These are phyloP conservation scores for Dinothrombium tinctorium DNA, from an alignment of 1,140 invertebrate species.

Conservation along the genomic window DNA sequence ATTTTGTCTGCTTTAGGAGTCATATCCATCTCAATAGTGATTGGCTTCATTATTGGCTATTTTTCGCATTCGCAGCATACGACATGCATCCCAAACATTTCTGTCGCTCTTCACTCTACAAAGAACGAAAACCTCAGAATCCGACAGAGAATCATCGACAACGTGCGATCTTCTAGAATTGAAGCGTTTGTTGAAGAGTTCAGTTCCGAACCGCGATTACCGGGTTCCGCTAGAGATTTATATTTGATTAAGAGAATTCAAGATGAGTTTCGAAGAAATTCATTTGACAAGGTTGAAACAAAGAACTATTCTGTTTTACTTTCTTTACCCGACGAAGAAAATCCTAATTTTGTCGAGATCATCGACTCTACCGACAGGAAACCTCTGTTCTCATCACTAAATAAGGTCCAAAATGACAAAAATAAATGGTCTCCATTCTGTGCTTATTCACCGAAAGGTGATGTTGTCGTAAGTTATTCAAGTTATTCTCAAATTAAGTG, in stretches of 20 bases:
- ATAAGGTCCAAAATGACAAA: background rate
- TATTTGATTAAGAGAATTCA: slow-evolving; percentile 13
- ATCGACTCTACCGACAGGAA: slow-evolving; percentile 8
- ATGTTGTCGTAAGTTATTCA: slow-evolving; percentile 3
- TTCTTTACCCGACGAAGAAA: slow-evolving; percentile 13
- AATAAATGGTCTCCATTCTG: slow-evolving; percentile 6
- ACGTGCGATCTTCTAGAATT: slow-evolving; percentile 12
- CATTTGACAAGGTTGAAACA: slow-evolving; percentile 13
- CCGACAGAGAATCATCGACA: slow-evolving; percentile 12
- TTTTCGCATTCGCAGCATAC: slow-evolving; percentile 15
- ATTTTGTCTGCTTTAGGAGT: slow-evolving; percentile 11
- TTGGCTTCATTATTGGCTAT: slow-evolving; percentile 16
- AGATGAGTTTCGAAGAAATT: slow-evolving; percentile 13
- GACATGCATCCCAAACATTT: slow-evolving; percentile 12
- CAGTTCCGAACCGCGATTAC: slow-evolving; percentile 12
- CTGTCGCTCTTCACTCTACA: slow-evolving; percentile 14
- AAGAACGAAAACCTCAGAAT: slow-evolving; percentile 15
- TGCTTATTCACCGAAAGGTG: slow-evolving; percentile 13
- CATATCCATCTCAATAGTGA: slow-evolving; percentile 7
- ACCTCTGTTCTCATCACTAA: slow-evolving; percentile 3
- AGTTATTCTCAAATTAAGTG: background rate
- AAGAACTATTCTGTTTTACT: slow-evolving; percentile 15
- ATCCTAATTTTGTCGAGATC: slow-evolving; percentile 14
- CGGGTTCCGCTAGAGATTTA: slow-evolving; percentile 14
- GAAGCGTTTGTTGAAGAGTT: slow-evolving; percentile 13